Evolutionary conservation across 2,888 invertebrate genomes (phyloP).

Genomic region (Schrankia costaestrigalis): DNA sequence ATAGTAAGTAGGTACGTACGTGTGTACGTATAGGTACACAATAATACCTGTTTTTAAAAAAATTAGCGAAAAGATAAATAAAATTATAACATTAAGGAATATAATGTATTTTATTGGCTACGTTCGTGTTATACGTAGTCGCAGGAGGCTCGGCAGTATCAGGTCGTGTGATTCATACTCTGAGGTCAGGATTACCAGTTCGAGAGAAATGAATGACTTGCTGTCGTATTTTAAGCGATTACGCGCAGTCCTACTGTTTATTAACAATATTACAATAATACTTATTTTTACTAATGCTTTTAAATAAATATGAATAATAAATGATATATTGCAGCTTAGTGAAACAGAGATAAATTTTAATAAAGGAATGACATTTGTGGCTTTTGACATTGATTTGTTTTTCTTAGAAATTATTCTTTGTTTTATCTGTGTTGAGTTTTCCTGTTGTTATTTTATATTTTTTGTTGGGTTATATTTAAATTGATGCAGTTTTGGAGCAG

Average conservation of each 20-base stretch:
- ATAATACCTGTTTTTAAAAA: too few relatives aligned
- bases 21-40: too few relatives aligned
- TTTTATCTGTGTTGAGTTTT: too few relatives aligned
- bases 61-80: too few relatives aligned
- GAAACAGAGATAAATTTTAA: conserved; percentile 1
- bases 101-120: conserved; percentile 9
- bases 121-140: conserved; percentile 26
- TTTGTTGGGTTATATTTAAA: too few relatives aligned
- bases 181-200: conserved; percentile 67
- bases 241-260: conserved; percentile 24
- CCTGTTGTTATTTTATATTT: too few relatives aligned
- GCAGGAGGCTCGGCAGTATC: conserved; percentile 38
- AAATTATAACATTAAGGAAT: too few relatives aligned
- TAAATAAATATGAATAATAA: conserved; percentile 18
- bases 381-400: too few relatives aligned
- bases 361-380: conserved; percentile 1
- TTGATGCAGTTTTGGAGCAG: too few relatives aligned
- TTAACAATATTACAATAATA: conserved; percentile 25
- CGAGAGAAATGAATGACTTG: conserved; percentile 45
- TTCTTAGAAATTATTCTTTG: too few relatives aligned
- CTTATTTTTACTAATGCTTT: conserved; percentile 12
- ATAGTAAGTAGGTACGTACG: too few relatives aligned
- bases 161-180: conserved; percentile 64
- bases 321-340: conserved; percentile 6
- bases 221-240: conserved; percentile 39